Base-by-base conservation (phyloP, 2,888 invertebrate genomes). In the Encarsia formosa region DNA sequence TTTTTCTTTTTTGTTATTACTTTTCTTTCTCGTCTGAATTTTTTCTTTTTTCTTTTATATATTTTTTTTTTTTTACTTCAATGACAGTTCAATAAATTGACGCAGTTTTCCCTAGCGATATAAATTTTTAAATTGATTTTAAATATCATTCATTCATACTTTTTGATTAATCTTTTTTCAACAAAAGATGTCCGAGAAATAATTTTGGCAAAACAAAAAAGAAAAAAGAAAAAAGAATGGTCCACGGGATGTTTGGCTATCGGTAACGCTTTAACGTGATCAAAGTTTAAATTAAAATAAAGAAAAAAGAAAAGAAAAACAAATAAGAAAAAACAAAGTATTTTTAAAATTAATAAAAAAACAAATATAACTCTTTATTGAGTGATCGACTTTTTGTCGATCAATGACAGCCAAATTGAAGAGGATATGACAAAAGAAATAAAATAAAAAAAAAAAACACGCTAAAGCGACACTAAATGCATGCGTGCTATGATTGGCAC, bases 221-320 rank as follows among this genome's bases (percentile, higher is more conserved):
- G 6, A 8, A 11, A 26, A 26, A 26, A 11, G 11, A 26, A 26
- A 8, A 26, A 6, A 11, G 34, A 62, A 66, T 66, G 65, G 65
- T 70, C 65, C 67, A 64, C 66, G 65, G 64, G 67, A 69, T 66
- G 67, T 72, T 71, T 71, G 72, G 69, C 70, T 70, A 67, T 62
- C 63, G 63, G 64, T 66, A 69, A 68, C 66, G 61, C 54, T 52
- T 63, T 39, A 57, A 47, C 45, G 34, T 41, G 47, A 52, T 50
- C 38, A 49, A 51, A 49, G 23, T 37, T 29, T 40, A 51, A n/a
- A 39, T 46, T 37, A 31, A 45, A 37, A 49, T 39, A 24, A 54
- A 42, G 40, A 40, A 35, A 18, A 40, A 49, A 35, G 16, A 49
- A 52, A 31, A 44, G 39, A 45, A 40, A 51, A 51, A 53, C 31